Evolutionary conservation across 2,888 invertebrate species (phyloP).

Genomic region (Timandra comae): DNA sequence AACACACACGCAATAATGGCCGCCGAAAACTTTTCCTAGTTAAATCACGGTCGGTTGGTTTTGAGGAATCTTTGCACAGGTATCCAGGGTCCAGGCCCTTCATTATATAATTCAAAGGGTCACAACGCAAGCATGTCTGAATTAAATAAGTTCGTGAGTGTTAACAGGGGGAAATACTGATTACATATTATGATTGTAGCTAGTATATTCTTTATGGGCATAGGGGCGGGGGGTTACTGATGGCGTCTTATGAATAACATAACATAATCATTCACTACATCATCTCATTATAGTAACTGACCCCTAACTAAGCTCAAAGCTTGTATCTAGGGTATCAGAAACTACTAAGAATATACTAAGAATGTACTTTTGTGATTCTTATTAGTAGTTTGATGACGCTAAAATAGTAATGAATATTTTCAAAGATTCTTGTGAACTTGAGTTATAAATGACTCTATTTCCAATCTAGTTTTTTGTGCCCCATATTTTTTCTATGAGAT

Average conservation of each 20-base stretch:
- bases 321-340: too few relatives aligned
- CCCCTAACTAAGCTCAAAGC: too few relatives aligned
- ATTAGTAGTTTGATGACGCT: not conserved
- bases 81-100: slow-evolving; percentile 27
- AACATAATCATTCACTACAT: too few relatives aligned
- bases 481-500: too few relatives aligned
- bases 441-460: too few relatives aligned
- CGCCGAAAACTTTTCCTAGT: not conserved
- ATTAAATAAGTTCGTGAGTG: slow-evolving; percentile 30
- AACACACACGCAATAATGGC: not conserved
- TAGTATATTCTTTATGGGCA: not conserved
- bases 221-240: not conserved
- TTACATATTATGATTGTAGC: too few relatives aligned
- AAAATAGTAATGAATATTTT: not conserved
- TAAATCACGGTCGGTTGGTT: not conserved
- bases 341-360: not conserved
- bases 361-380: not conserved
- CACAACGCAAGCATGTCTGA: slow-evolving; percentile 36
- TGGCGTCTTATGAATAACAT: not conserved
- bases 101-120: slow-evolving; percentile 59
- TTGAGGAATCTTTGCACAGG: slow-evolving; percentile 30
- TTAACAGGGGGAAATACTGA: not conserved
- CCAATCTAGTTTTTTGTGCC: too few relatives aligned
- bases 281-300: too few relatives aligned
- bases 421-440: too few relatives aligned